phyloP scores from a whole-genome alignment of 2,888 invertebrate genomes.

The Cyclophora punctaria region DNA sequence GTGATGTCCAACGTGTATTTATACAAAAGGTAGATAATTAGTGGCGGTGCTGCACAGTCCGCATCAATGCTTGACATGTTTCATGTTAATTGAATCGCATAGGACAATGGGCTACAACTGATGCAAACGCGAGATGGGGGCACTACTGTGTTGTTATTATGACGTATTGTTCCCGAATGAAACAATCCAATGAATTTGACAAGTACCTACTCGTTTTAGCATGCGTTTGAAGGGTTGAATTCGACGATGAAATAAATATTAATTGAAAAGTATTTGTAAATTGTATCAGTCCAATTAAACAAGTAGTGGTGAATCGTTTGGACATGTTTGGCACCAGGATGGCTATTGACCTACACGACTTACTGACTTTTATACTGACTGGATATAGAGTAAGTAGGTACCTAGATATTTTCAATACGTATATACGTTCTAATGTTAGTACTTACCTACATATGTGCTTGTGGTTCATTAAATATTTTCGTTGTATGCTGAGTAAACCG shows the following conservation, averaged over 20 bases:
- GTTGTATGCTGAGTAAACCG: too few relatives aligned
- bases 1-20: constrained; percentile 12
- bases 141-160: constrained; percentile 50
- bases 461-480: too few relatives aligned
- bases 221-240: neutral
- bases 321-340: neutral
- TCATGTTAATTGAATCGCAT: constrained; percentile 64
- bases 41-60: constrained; percentile 46
- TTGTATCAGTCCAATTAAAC: too few relatives aligned
- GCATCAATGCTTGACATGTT: constrained; percentile 62
- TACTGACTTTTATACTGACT: neutral
- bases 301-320: neutral
- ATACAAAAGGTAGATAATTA: constrained; percentile 56
- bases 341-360: neutral
- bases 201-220: constrained; percentile 8
- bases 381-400: neutral
- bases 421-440: too few relatives aligned
- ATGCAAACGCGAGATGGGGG: constrained; percentile 34
- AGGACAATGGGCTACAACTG: constrained; percentile 51
- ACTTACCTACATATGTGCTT: too few relatives aligned
- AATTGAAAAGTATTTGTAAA: too few relatives aligned
- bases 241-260: too few relatives aligned
- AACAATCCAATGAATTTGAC: constrained; percentile 45
- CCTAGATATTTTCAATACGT: neutral
- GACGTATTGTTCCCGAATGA: constrained; percentile 60